These are phyloP conservation scores for Nyleta sp. DNA, from an alignment of 2,888 invertebrate genomes.

Conservation along the genomic window DNA sequence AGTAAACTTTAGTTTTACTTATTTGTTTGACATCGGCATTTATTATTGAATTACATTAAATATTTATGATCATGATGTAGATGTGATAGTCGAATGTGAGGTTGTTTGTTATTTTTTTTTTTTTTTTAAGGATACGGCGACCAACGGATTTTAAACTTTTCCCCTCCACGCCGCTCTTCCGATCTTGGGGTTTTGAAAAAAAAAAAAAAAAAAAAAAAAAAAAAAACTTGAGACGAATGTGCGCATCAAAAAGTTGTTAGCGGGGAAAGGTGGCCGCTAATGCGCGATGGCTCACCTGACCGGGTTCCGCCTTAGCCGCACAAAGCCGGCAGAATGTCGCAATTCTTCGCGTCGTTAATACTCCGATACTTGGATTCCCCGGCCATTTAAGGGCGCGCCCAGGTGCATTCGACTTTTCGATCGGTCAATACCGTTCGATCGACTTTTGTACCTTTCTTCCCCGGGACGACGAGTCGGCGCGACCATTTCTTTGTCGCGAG, in stretches of 20 bases:
- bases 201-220: too few species aligned
- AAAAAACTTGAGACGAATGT: too few species aligned
- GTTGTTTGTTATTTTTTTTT: too few species aligned
- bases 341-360: constrained; percentile 16
- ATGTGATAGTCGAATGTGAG: too few species aligned
- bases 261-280: constrained; percentile 36
- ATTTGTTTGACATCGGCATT: too few species aligned
- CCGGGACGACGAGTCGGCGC: background rate
- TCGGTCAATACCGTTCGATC: constrained; percentile 27
- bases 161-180: too few species aligned
- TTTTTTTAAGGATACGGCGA: too few species aligned
- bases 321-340: constrained; percentile 27
- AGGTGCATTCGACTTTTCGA: constrained; percentile 40
- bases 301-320: background rate
- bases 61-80: too few species aligned
- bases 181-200: too few species aligned
- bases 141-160: too few species aligned
- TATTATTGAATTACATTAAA: too few species aligned
- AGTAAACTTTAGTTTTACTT: too few species aligned
- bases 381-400: constrained; percentile 21
- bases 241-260: constrained; percentile 69
- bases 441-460: constrained; percentile 38
- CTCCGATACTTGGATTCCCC: constrained; percentile 14
- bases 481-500: constrained; percentile 52
- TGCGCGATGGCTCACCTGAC: constrained; percentile 16